Base-by-base conservation (phyloP, 1,140 invertebrate genomes). In the Harlomillsia oculata region DNA sequence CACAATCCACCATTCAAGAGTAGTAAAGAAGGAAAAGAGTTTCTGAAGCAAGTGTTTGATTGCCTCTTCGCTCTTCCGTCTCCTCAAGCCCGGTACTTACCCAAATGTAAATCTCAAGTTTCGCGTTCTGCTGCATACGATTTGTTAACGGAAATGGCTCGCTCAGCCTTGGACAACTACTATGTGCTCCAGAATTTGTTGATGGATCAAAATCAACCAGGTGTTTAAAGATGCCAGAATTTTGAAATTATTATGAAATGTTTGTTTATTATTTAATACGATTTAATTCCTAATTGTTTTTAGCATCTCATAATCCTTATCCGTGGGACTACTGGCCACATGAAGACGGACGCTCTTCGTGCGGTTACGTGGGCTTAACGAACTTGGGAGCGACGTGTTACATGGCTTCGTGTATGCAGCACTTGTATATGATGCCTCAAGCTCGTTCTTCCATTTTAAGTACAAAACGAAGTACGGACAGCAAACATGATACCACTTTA, bases 261-360 rank as follows among this genome's bases (percentile, higher is more conserved):
- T 13, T 45, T 32, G 18, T 39, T 25, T 39, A 37, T 57, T 29
- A 8, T 16, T 37, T 13, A 18, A 29, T 56, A 40, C 18, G 44
- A 53, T 44, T 57, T 45, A 54, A 61, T 54, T 40, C 58, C n/a
- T 23, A 44, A 20, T 43, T 41, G 41, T 46, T 69, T 64, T 21
- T 68, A 82, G 84, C 87, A 37, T 81, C 83, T 0, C 82, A 87
- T 67, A 82, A 83, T 2, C 81, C 87, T 0, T 91, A 95, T 74
- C 87, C 89, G 0, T 95, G 91, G 91, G 92, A 96, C 70, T 93
- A 95, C 71, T 95, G 92, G 92, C 92, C 92, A 1, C 85, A 91
- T 58, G 92, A 96, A 67, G 91, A 95, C 70, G 89, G 89, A 0
- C 74, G 91, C 3, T 87, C 90, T 0, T 88, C 92, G 66, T 94